Conservation (phyloP, 2,797 vertebrate species). For the Propithecus deckenii region DNA sequence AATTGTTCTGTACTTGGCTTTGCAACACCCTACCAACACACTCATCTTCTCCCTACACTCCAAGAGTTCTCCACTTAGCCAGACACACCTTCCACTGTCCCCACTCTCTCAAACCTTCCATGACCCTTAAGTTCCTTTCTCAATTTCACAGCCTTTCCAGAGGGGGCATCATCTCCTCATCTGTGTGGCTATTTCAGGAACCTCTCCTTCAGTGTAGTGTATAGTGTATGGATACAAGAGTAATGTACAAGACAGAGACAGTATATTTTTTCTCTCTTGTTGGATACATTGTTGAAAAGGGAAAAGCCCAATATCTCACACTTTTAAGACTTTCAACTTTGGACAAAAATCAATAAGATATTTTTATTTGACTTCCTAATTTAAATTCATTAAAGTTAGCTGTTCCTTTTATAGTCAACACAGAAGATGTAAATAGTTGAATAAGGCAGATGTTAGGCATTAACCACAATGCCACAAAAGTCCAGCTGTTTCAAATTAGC, state of each 20-base stretch:
- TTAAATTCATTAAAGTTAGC: not conserved
- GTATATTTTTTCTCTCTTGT: not conserved
- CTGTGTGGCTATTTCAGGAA: not conserved
- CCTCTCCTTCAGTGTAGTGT: not conserved
- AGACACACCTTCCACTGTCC: accelerated
- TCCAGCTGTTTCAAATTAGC: not conserved
- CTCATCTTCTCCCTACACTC: not conserved
- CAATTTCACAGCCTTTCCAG: not conserved
- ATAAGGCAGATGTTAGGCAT: not conserved
- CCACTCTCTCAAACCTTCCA: not conserved
- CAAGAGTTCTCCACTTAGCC: not conserved
- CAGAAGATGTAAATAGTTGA: not conserved
- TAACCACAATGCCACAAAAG: not conserved
- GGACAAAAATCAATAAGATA: not conserved
- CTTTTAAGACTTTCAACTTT: not conserved
- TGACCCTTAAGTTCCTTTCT: not conserved
- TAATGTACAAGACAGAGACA: not conserved
- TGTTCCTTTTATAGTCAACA: not conserved
- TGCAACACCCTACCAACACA: not conserved
- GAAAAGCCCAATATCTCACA: not conserved
- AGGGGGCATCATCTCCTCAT: not conserved
- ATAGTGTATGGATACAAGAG: not conserved
- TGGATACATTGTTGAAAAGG: not conserved
- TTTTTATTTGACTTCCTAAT: not conserved
- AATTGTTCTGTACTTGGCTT: not conserved